Evolutionary conservation across 1,140 invertebrate genomes (phyloP), one percentile per base, ranked within the genome.

Genomic region (Pachyrhynchus sulphureomaculatus): DNA sequence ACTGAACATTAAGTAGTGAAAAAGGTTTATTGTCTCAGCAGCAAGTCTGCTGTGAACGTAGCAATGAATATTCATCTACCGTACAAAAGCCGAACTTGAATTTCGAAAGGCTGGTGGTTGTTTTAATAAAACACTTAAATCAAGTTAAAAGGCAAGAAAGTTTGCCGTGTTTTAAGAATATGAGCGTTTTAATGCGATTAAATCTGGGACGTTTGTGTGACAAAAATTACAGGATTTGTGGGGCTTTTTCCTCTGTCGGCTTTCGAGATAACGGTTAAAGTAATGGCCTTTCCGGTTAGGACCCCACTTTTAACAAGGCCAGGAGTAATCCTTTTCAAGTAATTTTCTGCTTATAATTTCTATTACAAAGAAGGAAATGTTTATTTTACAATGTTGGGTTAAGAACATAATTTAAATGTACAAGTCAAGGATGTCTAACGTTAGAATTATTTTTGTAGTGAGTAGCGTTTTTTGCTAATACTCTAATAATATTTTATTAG

Each of bases 51-150:
- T 32, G 54, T 21, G 61, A 51, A 57, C 61, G 59, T 36, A 66
- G 64, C 60, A 57, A 66, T 67, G 62, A 67, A 67, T 67, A 64
- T 64, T 64, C 61, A 67, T 67, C 42, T 45, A 8, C 34, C 47
- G 47, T 55, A 61, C 51, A 66, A 62, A 63, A 66, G 56, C 39
- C 57, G 48, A 59, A 47, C 42, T 60, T 29, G 53, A 58, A 37
- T 68, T 65, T 62, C 49, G 39, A 37, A 41, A 48, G 42, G 10
- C 47, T 48, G 48, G 36, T 62, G 51, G 57, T 57, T 56, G 61
- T 68, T 66, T 66, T 68, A 66, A 64, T 68, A 64, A 65, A 66
- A 66, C 52, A 64, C 64, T 68, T 66, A 66, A 66, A 68, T 66
- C 64, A 64, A 60, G 52, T 67, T 67, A 67, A 65, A 67, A 58